Conservation (phyloP, 2,113 vertebrate species). For the Taxidea taxus region DNA sequence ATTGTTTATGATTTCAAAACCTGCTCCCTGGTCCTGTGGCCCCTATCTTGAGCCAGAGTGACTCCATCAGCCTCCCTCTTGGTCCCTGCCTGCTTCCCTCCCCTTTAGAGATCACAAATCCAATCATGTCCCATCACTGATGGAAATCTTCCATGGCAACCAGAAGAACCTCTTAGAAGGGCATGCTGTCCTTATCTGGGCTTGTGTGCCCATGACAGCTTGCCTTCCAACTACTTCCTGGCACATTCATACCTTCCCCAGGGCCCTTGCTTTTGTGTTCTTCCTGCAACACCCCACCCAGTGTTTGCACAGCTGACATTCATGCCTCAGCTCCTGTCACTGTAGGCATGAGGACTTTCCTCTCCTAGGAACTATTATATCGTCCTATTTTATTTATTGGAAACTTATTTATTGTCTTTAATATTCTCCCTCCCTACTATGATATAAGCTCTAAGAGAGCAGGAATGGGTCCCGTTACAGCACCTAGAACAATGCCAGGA, state of each 20-base stretch:
- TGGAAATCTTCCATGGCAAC: neutral
- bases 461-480: neutral
- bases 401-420: neutral
- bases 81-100: neutral
- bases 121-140: no score
- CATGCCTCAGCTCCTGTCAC: neutral
- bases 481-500: neutral
- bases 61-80: neutral
- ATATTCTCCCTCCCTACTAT: neutral
- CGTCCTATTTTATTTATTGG: neutral
- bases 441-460: neutral
- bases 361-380: neutral
- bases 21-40: neutral
- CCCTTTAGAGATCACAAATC: neutral
- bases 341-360: neutral
- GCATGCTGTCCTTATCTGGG: accelerated
- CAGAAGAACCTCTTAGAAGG: neutral
- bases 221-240: neutral
- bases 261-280: neutral
- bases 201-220: no score
- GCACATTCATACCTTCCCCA: neutral
- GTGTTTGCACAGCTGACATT: neutral
- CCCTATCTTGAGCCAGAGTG: neutral
- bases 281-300: neutral
- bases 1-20: neutral